Base-by-base conservation (phyloP, 1,140 invertebrate genomes). In the Drosophila malerkotliana region DNA sequence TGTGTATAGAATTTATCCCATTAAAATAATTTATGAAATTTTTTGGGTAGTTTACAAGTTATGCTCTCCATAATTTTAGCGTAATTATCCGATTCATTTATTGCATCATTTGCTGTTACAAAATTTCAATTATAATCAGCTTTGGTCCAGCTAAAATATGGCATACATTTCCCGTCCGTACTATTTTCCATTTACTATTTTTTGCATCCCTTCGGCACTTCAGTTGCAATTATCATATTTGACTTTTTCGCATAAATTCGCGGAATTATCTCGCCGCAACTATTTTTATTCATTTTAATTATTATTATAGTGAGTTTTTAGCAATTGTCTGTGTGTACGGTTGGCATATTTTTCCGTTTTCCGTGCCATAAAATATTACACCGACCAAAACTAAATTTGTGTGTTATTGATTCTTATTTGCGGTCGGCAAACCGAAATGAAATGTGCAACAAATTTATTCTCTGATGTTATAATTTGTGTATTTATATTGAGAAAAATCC, bases 361-460 rank as follows among this genome's bases (percentile, higher is more conserved):
- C 7, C 6, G n/a, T 62, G 32, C 34, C 32, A 62, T 44, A 30
- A 51, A 74, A 51, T 39, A 39, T 49, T 63, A 63, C 52, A 73
- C 39, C 39, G 30, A 12, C 14, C 8, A 37, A 30, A 32, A 74
- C 58, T 62, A 37, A 73, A 63, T 74, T 54, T 71, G 45, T 69
- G 66, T 48, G 69, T 34, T 52, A 60, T 72, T 72, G 54, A 53
- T 72, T 72, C 57, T 30, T 51, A 47, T 73, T 73, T 73, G 44
- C 37, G 58, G 51, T 63, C 60, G 18, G 49, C 49, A 59, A 71
- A 37, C 58, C 44, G 37, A 73, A 52, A 34, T 32, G 58, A 73
- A 73, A 73, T 73, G 71, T 73, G 59, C 48, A 74, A 74, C 72
- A 75, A 74, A 74, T 74, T 74, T 44, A 44, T 74, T 66, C 7